Conservation (phyloP, 1,140 invertebrate genomes). For the Hirudo medicinalis region DNA sequence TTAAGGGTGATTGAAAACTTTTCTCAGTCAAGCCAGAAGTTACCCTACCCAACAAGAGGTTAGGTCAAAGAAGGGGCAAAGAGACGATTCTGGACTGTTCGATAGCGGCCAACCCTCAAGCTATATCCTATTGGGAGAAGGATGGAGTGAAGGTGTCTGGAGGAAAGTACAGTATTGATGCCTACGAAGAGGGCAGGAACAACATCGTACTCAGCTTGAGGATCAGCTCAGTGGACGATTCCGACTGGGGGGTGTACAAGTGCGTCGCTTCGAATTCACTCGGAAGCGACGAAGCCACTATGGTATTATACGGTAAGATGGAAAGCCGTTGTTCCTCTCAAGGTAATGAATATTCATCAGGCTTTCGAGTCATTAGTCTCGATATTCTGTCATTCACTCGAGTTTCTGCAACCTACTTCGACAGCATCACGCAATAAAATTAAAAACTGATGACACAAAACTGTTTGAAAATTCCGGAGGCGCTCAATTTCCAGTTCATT, state of each 20-base stretch:
- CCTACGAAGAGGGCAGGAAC: constrained; percentile 58
- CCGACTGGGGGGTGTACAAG: constrained; percentile 74
- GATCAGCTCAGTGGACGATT: constrained; percentile 59
- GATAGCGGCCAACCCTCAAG: constrained; percentile 73
- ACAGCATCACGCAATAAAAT: no score
- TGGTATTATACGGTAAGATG: constrained; percentile 63
- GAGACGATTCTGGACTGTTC: constrained; percentile 60
- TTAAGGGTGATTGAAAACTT: background rate
- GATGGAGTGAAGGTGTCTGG: constrained; percentile 52
- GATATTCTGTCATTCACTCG: no score
- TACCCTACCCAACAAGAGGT: constrained; percentile 27
- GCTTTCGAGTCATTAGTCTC: no score
- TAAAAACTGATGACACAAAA: no score
- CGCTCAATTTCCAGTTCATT: no score
- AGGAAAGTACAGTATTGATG: constrained; percentile 63
- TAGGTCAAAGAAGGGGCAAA: constrained; percentile 29
- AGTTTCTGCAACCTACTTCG: no score
- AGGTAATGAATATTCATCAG: no score
- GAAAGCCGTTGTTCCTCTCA: no score
- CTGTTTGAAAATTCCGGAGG: no score
- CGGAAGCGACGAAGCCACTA: constrained; percentile 66
- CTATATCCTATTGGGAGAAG: constrained; percentile 69
- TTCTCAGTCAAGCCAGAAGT: constrained; percentile 35
- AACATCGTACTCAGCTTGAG: constrained; percentile 69
- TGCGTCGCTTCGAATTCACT: constrained; percentile 79